Evolutionary conservation across 2,797 vertebrate genomes (phyloP).

Genomic region (Lophius americanus): DNA sequence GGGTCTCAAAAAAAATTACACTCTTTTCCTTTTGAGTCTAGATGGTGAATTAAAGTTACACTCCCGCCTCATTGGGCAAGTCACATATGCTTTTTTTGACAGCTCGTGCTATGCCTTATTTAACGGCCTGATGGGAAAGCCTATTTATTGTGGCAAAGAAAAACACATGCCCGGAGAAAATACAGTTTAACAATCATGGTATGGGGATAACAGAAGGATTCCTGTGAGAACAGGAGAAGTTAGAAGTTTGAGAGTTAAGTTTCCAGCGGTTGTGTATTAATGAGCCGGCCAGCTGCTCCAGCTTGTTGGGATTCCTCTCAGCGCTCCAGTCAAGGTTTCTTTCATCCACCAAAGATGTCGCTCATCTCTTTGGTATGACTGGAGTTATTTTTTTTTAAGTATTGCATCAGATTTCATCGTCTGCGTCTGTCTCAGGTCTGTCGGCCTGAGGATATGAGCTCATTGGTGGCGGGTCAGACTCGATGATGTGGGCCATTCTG

Average conservation of each 20-base stretch:
- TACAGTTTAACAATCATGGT: constrained; percentile 47
- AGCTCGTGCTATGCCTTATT: constrained; percentile 35
- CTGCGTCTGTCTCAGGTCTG: constrained; percentile 35
- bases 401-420: constrained; percentile 70
- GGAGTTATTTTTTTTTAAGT: constrained; percentile 15
- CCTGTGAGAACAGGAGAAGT: constrained; percentile 46
- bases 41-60: constrained; percentile 57
- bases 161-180: constrained; percentile 40
- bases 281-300: constrained; percentile 67
- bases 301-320: constrained; percentile 67
- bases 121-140: constrained; percentile 59
- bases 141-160: constrained; percentile 46
- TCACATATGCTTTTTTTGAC: constrained; percentile 28
- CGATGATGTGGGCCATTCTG: constrained; percentile 45
- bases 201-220: constrained; percentile 55
- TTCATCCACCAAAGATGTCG: constrained; percentile 61
- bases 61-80: constrained; percentile 62
- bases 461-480: constrained; percentile 54
- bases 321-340: constrained; percentile 67
- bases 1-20: constrained; percentile 45
- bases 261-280: constrained; percentile 64
- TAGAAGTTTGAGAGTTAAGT: constrained; percentile 42
- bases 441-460: constrained; percentile 68
- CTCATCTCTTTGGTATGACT: constrained; percentile 72
- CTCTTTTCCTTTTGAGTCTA: constrained; percentile 67